Percentiles rank a stretch among this genome's conserved stretches.
These are phyloP conservation scores for Coboldia fuscipes DNA, from an alignment of 1,140 invertebrate species.

Conservation along the genomic window DNA sequence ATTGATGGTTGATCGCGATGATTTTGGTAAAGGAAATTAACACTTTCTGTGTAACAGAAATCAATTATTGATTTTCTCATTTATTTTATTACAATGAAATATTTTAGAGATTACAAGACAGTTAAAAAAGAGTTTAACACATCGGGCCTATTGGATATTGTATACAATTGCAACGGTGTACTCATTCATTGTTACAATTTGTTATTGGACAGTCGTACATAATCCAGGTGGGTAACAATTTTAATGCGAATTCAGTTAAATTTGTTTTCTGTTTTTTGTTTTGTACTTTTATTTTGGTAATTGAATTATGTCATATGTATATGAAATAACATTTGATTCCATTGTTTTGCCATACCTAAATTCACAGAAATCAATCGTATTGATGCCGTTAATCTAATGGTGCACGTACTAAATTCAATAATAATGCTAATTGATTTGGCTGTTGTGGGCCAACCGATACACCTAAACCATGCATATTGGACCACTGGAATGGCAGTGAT, in stretches of 20 bases:
- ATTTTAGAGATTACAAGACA: slow-evolving; percentile 13
- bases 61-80: neutral
- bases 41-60: neutral
- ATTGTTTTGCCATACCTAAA: slow-evolving; percentile 1
- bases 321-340: no score
- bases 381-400: slow-evolving; percentile 34
- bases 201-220: slow-evolving; percentile 20
- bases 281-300: no score
- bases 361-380: slow-evolving; percentile 18
- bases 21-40: slow-evolving; percentile 7
- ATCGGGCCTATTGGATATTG: slow-evolving; percentile 35
- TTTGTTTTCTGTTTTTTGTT: no score
- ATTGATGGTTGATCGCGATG: slow-evolving; percentile 22
- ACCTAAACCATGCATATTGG: slow-evolving; percentile 37
- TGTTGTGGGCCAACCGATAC: slow-evolving; percentile 35
- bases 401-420: slow-evolving; percentile 39
- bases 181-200: slow-evolving; percentile 29
- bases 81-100: neutral
- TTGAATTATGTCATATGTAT: no score
- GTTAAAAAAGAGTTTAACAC: slow-evolving; percentile 19
- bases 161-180: slow-evolving; percentile 34
- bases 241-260: neutral
- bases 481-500: slow-evolving; percentile 26
- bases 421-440: slow-evolving; percentile 41
- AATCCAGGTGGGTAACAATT: slow-evolving; percentile 12